phyloP scores from a whole-genome alignment of 2,888 invertebrate genomes.

The Cephalotes varians region DNA sequence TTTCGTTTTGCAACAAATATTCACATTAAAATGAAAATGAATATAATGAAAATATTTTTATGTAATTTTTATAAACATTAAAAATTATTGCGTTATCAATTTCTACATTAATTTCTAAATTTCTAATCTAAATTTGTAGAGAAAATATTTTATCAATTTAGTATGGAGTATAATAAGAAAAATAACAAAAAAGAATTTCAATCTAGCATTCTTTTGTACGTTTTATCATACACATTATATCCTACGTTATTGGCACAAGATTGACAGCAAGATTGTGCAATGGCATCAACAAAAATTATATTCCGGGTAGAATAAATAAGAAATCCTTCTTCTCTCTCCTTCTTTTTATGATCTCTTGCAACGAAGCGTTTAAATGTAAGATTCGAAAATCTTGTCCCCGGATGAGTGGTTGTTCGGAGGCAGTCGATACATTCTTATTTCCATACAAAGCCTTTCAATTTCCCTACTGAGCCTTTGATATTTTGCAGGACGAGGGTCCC shows the following conservation, averaged over 20 bases:
- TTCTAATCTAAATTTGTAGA: not conserved
- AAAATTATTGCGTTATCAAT: not conserved
- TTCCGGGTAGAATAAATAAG: conserved; percentile 10
- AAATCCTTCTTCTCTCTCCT: not conserved
- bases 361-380: conserved; percentile 72
- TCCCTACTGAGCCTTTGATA: conserved; percentile 83
- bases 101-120: not conserved
- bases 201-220: not conserved
- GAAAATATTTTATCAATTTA: not conserved
- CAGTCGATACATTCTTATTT: conserved; percentile 84
- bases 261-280: not conserved
- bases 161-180: not conserved
- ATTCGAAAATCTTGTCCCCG: conserved; percentile 75
- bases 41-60: not conserved
- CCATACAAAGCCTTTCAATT: conserved; percentile 84
- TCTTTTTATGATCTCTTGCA: conserved; percentile 6
- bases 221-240: not conserved
- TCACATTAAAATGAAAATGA: too few relatives aligned
- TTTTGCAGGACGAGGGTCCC: conserved; percentile 78
- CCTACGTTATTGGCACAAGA: not conserved
- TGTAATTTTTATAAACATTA: not conserved
- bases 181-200: not conserved
- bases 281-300: conserved; percentile 34
- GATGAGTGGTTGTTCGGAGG: conserved; percentile 77
- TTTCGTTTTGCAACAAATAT: not conserved